phyloP scores from a whole-genome alignment of 1,140 invertebrate species.

The Drosophila sechellia region DNA sequence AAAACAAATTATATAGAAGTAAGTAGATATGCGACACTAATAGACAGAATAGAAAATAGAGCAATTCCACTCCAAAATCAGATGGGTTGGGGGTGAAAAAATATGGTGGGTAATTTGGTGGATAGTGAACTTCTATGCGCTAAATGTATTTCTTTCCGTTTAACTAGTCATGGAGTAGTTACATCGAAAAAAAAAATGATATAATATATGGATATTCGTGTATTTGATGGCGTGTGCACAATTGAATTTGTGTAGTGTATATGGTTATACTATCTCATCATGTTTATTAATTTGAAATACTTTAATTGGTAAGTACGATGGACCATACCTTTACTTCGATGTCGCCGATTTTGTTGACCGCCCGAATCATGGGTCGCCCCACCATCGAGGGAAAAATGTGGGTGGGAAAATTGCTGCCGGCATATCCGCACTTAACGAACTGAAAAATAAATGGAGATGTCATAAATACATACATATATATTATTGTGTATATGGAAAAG shows the following conservation, averaged over 20 bases:
- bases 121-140: constrained; percentile 36
- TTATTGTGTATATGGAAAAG: no score
- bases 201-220: constrained; percentile 20
- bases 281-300: constrained; percentile 15
- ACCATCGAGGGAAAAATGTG: constrained; percentile 99
- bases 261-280: constrained; percentile 30
- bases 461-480: no score
- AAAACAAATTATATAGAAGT: constrained; percentile 25
- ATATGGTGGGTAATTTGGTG: constrained; percentile 11
- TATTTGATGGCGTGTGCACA: constrained; percentile 42
- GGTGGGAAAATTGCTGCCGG: constrained; percentile 99
- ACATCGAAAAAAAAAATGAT: constrained; percentile 41
- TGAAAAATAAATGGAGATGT: constrained; percentile 81
- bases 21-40: constrained; percentile 46
- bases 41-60: constrained; percentile 34
- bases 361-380: constrained; percentile 98
- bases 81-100: constrained; percentile 2
- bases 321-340: constrained; percentile 98
- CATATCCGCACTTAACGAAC: constrained; percentile 99
- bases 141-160: constrained; percentile 43
- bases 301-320: constrained; percentile 71
- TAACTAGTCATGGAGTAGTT: constrained; percentile 47
- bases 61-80: constrained; percentile 30
- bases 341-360: constrained; percentile 98
- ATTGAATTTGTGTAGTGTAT: constrained; percentile 45